A percentile compares a stretch with the other conserved stretches of the same genome.
Conservation (phyloP, 2,888 invertebrate species). For the Chalcis sispes region DNA sequence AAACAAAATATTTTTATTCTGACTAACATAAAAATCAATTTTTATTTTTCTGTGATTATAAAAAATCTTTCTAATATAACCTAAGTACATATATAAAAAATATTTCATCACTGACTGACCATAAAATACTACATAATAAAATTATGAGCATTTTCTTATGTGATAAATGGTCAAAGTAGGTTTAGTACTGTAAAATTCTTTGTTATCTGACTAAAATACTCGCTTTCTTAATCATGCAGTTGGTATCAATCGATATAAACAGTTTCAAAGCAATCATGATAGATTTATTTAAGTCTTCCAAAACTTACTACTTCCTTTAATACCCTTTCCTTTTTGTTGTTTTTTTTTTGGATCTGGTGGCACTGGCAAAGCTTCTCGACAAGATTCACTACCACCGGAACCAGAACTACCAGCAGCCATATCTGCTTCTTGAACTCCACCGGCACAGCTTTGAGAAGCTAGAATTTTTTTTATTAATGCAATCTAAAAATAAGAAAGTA, state of each 20-base stretch:
- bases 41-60: conserved; percentile 16
- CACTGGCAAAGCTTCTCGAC: conserved; percentile 76
- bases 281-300: conserved; percentile 76
- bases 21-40: neutral
- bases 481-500: conserved; percentile 79
- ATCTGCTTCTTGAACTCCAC: conserved; percentile 85
- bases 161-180: conserved; percentile 16
- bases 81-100: conserved; percentile 32
- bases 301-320: conserved; percentile 83
- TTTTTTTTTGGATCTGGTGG: conserved; percentile 77
- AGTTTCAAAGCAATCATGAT: conserved; percentile 1
- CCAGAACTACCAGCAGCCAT: conserved; percentile 88
- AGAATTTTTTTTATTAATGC: conserved; percentile 91
- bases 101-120: conserved; percentile 26
- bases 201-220: conserved; percentile 37
- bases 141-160: conserved; percentile 1
- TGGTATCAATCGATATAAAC: conserved; percentile 12
- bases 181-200: conserved; percentile 33
- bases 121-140: conserved; percentile 6
- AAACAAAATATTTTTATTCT: conserved; percentile 14
- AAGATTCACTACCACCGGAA: conserved; percentile 78
- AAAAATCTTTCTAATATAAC: conserved; percentile 32
- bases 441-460: conserved; percentile 83
- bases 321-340: conserved; percentile 82
- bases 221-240: conserved; percentile 7